Percentiles rank a stretch among this genome's conserved stretches.
These are phyloP conservation scores for Xenotilapia longispinis DNA, from an alignment of 2,113 vertebrate species.

Conservation along the genomic window DNA sequence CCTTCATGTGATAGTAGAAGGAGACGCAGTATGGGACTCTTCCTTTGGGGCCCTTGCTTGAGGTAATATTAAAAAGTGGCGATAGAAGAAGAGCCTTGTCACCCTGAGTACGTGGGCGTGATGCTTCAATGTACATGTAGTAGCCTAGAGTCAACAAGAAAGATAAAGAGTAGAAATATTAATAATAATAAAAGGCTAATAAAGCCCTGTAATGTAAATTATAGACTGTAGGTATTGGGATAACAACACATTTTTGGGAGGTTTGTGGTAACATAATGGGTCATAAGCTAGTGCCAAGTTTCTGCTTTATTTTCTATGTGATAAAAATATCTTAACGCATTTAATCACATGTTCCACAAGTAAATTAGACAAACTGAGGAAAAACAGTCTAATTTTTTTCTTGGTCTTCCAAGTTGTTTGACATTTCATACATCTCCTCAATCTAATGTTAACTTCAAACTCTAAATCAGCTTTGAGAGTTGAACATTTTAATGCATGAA, in stretches of 20 bases:
- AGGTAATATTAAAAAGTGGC: conserved; percentile 88
- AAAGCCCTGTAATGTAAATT: not conserved
- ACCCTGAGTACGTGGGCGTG: conserved; percentile 79
- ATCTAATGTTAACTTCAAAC: not conserved
- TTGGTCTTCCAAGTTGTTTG: not conserved
- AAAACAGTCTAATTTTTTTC: not conserved
- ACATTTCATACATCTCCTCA: not conserved
- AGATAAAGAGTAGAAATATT: not conserved
- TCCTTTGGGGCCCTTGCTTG: conserved; percentile 66
- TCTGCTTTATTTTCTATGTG: not conserved
- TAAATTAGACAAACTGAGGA: not conserved
- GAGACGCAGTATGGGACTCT: conserved; percentile 92
- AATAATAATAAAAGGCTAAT: not conserved
- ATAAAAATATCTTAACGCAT: not conserved
- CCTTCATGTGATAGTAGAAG: conserved; percentile 98
- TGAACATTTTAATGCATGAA: not conserved
- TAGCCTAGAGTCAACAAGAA: conserved; percentile 74
- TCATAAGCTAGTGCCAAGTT: not conserved
- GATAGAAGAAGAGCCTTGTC: conserved; percentile 92
- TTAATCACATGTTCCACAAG: not conserved
- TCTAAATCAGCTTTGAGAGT: not conserved
- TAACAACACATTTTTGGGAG: not conserved
- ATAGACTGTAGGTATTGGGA: not conserved
- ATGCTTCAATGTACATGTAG: conserved; percentile 98
- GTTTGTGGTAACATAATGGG: not conserved